Conservation (phyloP, 2,113 vertebrate genomes). For the Blennius ocellaris region DNA sequence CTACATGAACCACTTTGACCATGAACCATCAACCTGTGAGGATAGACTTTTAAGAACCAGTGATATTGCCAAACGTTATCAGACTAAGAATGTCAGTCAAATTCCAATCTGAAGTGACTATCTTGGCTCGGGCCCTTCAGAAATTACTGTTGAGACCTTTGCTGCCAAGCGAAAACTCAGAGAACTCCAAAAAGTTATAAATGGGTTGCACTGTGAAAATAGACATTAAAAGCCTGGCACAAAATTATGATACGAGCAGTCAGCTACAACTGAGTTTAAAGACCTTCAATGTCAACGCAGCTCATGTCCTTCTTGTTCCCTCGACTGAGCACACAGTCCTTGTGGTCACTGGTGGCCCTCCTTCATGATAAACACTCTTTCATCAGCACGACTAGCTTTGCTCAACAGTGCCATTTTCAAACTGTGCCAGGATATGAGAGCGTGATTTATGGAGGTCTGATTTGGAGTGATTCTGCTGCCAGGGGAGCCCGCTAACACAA, state of each 20-base stretch:
- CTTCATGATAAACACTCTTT: constrained; percentile 46
- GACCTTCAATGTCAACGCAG: constrained; percentile 8
- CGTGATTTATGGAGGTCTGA: constrained; percentile 75
- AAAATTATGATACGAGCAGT: constrained; percentile 21
- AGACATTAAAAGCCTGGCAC: constrained; percentile 14
- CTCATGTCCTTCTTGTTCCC: constrained; percentile 8
- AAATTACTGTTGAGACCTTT: background rate
- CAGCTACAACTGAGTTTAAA: constrained; percentile 14
- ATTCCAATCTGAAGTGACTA: background rate
- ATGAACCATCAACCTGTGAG: background rate
- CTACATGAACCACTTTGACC: constrained; percentile 11
- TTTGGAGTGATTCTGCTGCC: constrained; percentile 73
- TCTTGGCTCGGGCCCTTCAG: background rate
- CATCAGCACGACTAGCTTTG: constrained; percentile 45
- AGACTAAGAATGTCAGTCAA: background rate
- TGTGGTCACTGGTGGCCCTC: constrained; percentile 26
- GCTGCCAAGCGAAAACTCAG: constrained; percentile 13
- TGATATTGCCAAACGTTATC: background rate
- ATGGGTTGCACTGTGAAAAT: constrained; percentile 16
- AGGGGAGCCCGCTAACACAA: constrained; percentile 68
- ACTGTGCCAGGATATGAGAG: constrained; percentile 44
- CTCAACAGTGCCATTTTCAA: constrained; percentile 42
- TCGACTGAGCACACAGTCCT: constrained; percentile 2
- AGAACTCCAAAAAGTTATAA: background rate
- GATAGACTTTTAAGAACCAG: background rate